Conservation (phyloP, 2,113 vertebrate genomes). For the Sinocyclocheilus maitianheensis region DNA sequence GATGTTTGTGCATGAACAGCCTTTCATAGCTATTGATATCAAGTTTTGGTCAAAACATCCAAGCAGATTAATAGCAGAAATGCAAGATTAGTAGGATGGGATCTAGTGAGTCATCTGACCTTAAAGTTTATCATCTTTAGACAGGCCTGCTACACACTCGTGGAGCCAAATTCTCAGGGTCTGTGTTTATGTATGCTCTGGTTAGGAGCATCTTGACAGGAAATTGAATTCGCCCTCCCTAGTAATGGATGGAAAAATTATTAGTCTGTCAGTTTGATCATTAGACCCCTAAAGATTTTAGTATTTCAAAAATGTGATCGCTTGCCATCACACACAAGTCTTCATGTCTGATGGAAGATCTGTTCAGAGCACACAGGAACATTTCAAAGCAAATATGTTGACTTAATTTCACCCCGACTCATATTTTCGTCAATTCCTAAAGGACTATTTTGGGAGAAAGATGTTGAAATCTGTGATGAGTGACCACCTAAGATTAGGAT, state of each 20-base stretch:
- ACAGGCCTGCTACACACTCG: not conserved
- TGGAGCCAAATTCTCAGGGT: not conserved
- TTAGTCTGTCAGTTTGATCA: slow-evolving; percentile 13
- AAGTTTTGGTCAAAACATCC: slow-evolving; percentile 46
- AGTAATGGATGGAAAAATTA: not conserved
- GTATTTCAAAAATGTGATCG: slow-evolving; percentile 5
- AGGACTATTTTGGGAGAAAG: slow-evolving; percentile 14
- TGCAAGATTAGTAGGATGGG: slow-evolving; percentile 48
- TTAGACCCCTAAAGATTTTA: slow-evolving; percentile 29
- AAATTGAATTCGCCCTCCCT: not conserved
- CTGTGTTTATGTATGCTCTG: slow-evolving; percentile 20
- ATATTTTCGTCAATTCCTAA: slow-evolving; percentile 17
- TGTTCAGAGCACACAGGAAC: not conserved
- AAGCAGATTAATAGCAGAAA: slow-evolving; percentile 34
- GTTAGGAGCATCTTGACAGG: slow-evolving; percentile 31
- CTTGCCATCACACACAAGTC: slow-evolving; percentile 18
- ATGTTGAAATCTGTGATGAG: not conserved
- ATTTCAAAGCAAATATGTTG: not conserved
- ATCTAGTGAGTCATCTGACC: slow-evolving; percentile 26
- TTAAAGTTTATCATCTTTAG: slow-evolving; percentile 30
- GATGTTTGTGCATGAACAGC: not conserved
- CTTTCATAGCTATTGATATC: not conserved
- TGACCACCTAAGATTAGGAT: slow-evolving; percentile 21
- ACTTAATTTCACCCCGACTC: slow-evolving; percentile 19
- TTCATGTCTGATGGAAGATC: not conserved